Base-by-base conservation (phyloP, 2,888 invertebrate species). In the Nomada lathburiana region DNA sequence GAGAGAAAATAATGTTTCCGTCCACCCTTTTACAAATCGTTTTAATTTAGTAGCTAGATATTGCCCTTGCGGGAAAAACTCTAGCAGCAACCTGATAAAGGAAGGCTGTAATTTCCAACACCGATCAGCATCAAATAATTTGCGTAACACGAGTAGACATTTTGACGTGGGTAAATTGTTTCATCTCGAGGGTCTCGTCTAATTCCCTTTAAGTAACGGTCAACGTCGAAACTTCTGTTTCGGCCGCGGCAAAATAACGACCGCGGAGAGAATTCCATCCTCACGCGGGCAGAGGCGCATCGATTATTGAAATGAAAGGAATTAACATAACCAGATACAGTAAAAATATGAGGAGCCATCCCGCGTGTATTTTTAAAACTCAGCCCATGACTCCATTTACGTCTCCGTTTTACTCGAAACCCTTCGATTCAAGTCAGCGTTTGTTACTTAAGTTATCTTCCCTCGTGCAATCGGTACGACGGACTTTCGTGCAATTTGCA, bases 241-340 rank as follows among this genome's bases (percentile, higher is more conserved):
- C 47, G 18, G 5, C 2, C 23, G 2, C 13, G 23, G 16, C n/a
- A 55, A 68, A 63, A 57, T 20, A 53, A 79, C 23, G 57, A 52
- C 7, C 20, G 16, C 5, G 1, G 9, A n/a, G 11, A 18, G 44
- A 36, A 62, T 52, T 29, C 72, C 29, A n/a, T 53, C 29, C n/a
- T 52, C 26, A 7, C 23, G 23, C 5, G 23, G 29, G 11, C 11
- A 62, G 20, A 64, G 29, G 53, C 26, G 55, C 16, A 20, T 42
- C 20, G 50, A 13, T 7, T 29, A 47, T 26, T n/a, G n/a, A 42
- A 76, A 59, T 50, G 44, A 11, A 55, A 11, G 47, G 20, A 69
- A 84, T 84, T 80, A 83, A 59, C 83, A 76, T 83, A 76, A 83
- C 64, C 70, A 47, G 80, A 72, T 64, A n/a, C 26, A 23, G 36